phyloP scores from a whole-genome alignment of 2,888 invertebrate species.

The Amiota mariae region DNA sequence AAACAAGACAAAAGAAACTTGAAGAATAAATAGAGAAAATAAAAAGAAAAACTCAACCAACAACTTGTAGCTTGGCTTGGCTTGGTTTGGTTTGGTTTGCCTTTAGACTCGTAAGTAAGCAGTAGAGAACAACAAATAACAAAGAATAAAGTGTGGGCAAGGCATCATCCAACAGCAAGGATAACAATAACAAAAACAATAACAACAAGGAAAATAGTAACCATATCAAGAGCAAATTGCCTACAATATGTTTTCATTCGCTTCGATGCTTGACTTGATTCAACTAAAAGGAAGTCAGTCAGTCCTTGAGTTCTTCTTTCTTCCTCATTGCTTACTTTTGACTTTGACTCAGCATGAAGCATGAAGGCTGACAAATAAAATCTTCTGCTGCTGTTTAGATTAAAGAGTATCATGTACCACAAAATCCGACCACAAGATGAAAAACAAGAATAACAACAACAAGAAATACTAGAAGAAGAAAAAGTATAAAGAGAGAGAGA shows the following conservation, averaged over 20 bases:
- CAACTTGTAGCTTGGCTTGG: slow-evolving; percentile 55
- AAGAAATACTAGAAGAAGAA: too few relatives aligned
- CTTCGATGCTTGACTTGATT: neutral
- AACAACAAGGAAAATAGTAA: slow-evolving; percentile 36
- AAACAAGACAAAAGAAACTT: neutral
- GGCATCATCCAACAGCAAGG: too few relatives aligned
- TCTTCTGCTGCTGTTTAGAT: slow-evolving; percentile 40
- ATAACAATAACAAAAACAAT: slow-evolving; percentile 35
- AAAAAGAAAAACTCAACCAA: slow-evolving; percentile 17
- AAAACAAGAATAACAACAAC: neutral
- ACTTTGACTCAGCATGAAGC: too few relatives aligned
- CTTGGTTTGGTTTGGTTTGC: slow-evolving; percentile 40
- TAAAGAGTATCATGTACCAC: slow-evolving; percentile 65
- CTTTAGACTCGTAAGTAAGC: slow-evolving; percentile 1
- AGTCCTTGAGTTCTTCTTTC: too few relatives aligned
- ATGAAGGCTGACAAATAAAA: too few relatives aligned
- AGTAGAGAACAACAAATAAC: neutral
- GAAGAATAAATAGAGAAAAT: neutral
- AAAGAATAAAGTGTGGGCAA: neutral
- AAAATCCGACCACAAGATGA: slow-evolving; percentile 61
- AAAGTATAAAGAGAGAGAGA: too few relatives aligned
- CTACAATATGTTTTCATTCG: slow-evolving; percentile 50
- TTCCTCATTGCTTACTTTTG: too few relatives aligned
- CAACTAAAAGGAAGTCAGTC: too few relatives aligned
- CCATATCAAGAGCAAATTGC: slow-evolving; percentile 37